These are phyloP conservation scores for Grus americana DNA, from an alignment of 2,113 vertebrate genomes.

Conservation along the genomic window DNA sequence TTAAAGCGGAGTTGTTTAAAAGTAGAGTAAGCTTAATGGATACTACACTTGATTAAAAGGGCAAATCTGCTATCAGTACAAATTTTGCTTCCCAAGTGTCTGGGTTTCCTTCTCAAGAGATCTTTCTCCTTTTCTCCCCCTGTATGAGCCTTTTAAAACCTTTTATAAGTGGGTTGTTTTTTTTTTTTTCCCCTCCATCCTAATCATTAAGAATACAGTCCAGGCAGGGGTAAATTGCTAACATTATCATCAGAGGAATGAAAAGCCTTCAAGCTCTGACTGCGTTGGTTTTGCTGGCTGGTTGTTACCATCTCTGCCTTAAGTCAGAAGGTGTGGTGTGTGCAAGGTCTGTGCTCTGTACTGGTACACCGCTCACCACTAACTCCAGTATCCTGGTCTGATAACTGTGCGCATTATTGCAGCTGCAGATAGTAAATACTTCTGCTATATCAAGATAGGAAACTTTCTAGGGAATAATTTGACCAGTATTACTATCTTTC, in stretches of 20 bases:
- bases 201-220: neutral
- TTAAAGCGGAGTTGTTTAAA: slow-evolving; percentile 10
- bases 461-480: neutral
- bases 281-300: neutral
- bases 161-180: neutral
- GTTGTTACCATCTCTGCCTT: neutral
- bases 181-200: neutral
- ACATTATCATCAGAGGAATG: neutral
- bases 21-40: neutral
- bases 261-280: neutral
- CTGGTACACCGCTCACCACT: neutral
- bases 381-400: neutral
- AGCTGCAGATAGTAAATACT: neutral
- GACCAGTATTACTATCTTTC: neutral
- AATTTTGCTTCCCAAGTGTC: neutral
- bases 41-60: neutral
- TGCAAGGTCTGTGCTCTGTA: neutral
- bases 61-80: neutral
- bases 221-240: neutral
- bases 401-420: neutral
- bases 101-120: neutral
- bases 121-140: neutral
- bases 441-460: neutral
- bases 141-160: neutral
- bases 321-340: neutral